Evolutionary conservation across 1,140 invertebrate species (phyloP).

Genomic region (Spodoptera frugiperda): DNA sequence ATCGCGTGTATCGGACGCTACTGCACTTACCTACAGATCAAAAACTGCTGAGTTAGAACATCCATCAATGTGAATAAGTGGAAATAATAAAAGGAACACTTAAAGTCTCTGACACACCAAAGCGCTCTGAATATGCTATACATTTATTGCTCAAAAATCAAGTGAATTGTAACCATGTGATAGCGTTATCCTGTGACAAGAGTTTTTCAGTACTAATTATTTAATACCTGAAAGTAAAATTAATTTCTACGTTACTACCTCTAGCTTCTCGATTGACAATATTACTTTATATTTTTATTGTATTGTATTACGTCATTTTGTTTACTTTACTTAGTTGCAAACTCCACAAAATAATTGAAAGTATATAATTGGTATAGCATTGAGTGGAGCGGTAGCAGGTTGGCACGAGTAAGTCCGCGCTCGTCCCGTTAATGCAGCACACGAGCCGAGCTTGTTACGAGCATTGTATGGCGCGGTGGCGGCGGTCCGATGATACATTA

Average conservation of each 20-base stretch:
- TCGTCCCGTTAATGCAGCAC: conserved; percentile 71
- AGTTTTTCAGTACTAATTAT: too few species aligned
- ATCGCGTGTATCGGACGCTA: conserved; percentile 63
- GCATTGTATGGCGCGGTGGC: conserved; percentile 68
- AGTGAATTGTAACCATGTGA: background rate
- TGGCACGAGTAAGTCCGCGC: conserved; percentile 41
- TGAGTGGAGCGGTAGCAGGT: conserved; percentile 14
- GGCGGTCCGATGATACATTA: conserved; percentile 82
- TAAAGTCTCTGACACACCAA: conserved; percentile 53
- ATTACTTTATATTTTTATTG: too few species aligned
- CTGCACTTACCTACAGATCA: conserved; percentile 69
- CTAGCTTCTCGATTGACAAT: too few species aligned
- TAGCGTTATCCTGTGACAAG: too few species aligned
- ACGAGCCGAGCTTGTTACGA: conserved; percentile 76
- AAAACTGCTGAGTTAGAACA: conserved; percentile 81
- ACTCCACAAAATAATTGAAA: too few species aligned
- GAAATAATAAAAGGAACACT: conserved; percentile 62
- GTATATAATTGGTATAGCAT: conserved; percentile 28
- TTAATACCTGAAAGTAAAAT: too few species aligned
- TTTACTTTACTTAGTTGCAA: too few species aligned
- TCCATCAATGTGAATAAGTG: conserved; percentile 75
- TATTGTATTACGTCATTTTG: too few species aligned
- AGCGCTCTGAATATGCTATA: conserved; percentile 44
- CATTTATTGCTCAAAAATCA: background rate
- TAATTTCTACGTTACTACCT: too few species aligned